These are phyloP conservation scores for Brenthis daphne DNA, from an alignment of 2,888 invertebrate species.

Conservation along the genomic window DNA sequence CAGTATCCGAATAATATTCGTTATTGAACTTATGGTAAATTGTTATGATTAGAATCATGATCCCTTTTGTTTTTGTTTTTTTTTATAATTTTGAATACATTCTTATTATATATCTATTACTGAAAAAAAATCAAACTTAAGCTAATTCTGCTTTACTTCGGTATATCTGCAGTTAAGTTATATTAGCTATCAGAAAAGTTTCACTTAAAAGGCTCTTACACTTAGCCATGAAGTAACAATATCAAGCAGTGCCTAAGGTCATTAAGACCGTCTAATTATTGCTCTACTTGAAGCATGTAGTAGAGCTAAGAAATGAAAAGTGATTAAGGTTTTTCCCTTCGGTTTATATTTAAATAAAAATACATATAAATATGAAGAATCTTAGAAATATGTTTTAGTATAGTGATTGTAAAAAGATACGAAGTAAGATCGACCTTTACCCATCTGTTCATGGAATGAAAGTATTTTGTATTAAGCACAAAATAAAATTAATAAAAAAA, in stretches of 20 bases:
- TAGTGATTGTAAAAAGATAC: too few relatives aligned
- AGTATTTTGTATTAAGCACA: too few relatives aligned
- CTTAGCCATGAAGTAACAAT: constrained; percentile 32
- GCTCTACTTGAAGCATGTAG: constrained; percentile 14
- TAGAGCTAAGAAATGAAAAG: constrained; percentile 13
- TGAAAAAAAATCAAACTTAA: too few relatives aligned
- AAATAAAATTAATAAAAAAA: too few relatives aligned
- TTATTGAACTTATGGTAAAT: constrained; percentile 46
- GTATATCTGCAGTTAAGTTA: background rate
- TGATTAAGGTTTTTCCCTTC: too few relatives aligned
- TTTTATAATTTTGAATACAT: background rate
- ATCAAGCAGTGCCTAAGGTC: constrained; percentile 32
- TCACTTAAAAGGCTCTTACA: constrained; percentile 37
- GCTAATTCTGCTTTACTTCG: too few relatives aligned
- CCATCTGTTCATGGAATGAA: too few relatives aligned
- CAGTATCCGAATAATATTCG: constrained; percentile 61
- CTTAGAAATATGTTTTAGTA: too few relatives aligned
- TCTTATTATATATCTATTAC: background rate
- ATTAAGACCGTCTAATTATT: constrained; percentile 34
- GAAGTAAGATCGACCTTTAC: too few relatives aligned
- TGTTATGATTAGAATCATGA: constrained; percentile 21
- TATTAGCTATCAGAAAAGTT: constrained; percentile 37
- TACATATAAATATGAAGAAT: too few relatives aligned
- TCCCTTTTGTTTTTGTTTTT: background rate
- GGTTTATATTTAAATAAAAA: too few relatives aligned